Base-by-base conservation (phyloP, 2,888 invertebrate genomes). In the Boloria selene region DNA sequence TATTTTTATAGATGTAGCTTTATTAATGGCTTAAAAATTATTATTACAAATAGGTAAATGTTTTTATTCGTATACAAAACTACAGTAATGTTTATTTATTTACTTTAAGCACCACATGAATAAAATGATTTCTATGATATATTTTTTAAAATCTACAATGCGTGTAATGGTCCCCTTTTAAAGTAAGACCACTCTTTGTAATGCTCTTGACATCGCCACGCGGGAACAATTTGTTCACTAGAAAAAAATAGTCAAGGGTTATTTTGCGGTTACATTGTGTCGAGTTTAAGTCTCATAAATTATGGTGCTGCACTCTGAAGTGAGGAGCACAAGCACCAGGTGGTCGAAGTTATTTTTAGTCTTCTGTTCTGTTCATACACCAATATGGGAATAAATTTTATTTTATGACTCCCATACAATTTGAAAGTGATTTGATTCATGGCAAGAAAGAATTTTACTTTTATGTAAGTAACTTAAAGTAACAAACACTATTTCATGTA, bases 251-350 rank as follows among this genome's bases (percentile, higher is more conserved):
- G 83, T 87, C 79, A 88, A 90, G 89, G 86, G 90, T 88, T 90
- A 86, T 86, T 81, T 87, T 88, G 90, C 90, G 87, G 89, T 84
- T 73, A 83, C 81, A 87, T 87, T 89, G 87, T 88, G 80, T 85
- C 70, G 75, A 78, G 74, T 79, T 79, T 76, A 79, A 81, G 78
- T 75, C 77, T 78, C 82, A 87, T 90, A 90, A 90, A 90, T 90
- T 84, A 89, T 76, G 78, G 78, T 79, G 80, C 80, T 77, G 77
- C 84, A 85, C 85, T 88, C 79, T 67, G 78, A 82, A 83, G 79
- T 80, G 75, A 72, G 74, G 73, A 82, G 79, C 76, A 72, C 78
- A 81, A 83, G 81, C 81, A 80, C 91, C 90, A 90, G 90, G 90
- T 91, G 91, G 90, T 80, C 85, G 80, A 67, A 77, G 78, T 81